These are phyloP conservation scores for Danionella cerebrum DNA, from an alignment of 2,113 vertebrate genomes.

Conservation along the genomic window DNA sequence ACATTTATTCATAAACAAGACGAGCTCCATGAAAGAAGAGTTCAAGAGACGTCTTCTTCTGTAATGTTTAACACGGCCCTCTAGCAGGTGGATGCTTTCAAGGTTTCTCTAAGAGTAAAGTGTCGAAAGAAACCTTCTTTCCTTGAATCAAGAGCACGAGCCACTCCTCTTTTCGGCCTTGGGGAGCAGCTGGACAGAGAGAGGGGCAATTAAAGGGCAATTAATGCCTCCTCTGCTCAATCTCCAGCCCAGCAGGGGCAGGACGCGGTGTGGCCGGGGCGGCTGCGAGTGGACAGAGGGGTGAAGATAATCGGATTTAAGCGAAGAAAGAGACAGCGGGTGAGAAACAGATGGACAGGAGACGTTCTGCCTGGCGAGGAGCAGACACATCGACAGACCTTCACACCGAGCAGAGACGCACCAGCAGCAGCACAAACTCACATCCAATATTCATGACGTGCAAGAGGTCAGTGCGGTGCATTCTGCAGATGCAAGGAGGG, in stretches of 20 bases:
- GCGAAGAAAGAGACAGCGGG: slow-evolving; percentile 43
- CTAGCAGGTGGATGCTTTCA: no score
- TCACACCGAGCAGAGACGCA: slow-evolving; percentile 23
- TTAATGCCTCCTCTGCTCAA: slow-evolving; percentile 54
- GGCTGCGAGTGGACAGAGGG: slow-evolving; percentile 44
- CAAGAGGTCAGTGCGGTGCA: slow-evolving; percentile 10
- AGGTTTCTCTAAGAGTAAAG: no score
- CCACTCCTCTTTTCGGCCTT: slow-evolving; percentile 41
- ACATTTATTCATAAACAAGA: no score
- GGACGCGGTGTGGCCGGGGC: slow-evolving; percentile 29
- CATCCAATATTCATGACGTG: slow-evolving; percentile 51
- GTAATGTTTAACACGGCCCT: no score
- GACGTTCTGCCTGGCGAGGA: slow-evolving; percentile 54
- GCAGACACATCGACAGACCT: slow-evolving; percentile 44
- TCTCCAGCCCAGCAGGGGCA: slow-evolving; percentile 34
- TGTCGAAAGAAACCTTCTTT: no score
- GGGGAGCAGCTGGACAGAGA: slow-evolving; percentile 60
- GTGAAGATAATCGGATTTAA: slow-evolving; percentile 68
- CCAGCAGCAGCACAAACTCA: not conserved
- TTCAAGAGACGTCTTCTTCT: no score
- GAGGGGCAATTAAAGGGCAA: slow-evolving; percentile 61
- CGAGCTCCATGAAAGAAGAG: no score
- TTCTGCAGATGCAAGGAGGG: not conserved
- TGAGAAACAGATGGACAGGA: slow-evolving; percentile 61
- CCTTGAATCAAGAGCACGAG: slow-evolving; percentile 46